phyloP scores from a whole-genome alignment of 2,888 invertebrate genomes.

The Cosmia pyralina region DNA sequence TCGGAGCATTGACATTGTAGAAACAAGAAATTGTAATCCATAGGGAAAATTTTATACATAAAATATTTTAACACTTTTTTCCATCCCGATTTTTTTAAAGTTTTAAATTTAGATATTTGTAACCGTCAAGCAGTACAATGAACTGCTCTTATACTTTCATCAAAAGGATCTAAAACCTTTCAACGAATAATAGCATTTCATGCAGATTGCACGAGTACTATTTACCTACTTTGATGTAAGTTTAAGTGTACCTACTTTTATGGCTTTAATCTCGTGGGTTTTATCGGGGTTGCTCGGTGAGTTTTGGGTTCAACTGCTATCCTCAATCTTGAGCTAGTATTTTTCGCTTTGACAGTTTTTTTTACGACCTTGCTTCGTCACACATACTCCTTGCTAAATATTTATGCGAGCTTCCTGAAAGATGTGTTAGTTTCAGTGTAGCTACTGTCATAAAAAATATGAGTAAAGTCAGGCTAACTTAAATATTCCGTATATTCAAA shows the following conservation, averaged over 20 bases:
- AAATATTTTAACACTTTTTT: not conserved
- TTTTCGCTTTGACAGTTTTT: slow-evolving; percentile 31
- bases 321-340: slow-evolving; percentile 30
- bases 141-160: not conserved
- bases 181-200: slow-evolving; percentile 3
- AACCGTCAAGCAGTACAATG: not conserved
- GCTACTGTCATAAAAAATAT: not conserved
- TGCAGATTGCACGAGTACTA: slow-evolving; percentile 23
- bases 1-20: not conserved
- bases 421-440: not conserved
- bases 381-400: slow-evolving; percentile 31
- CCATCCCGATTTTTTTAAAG: not conserved
- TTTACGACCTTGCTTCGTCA: slow-evolving; percentile 27
- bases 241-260: slow-evolving; percentile 32
- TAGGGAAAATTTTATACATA: not conserved
- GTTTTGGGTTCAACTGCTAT: slow-evolving; percentile 5
- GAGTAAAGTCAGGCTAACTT: too few relatives aligned
- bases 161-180: not conserved
- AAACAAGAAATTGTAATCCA: slow-evolving; percentile 19
- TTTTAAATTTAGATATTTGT: not conserved
- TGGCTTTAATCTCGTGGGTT: slow-evolving; percentile 37
- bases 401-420: not conserved
- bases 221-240: slow-evolving; percentile 17
- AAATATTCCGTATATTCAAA: not conserved
- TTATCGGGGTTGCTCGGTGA: slow-evolving; percentile 31